A percentile compares a stretch with the other conserved stretches of the same genome.
Conservation (phyloP, 2,888 invertebrate species). For the Netelia melanura region DNA sequence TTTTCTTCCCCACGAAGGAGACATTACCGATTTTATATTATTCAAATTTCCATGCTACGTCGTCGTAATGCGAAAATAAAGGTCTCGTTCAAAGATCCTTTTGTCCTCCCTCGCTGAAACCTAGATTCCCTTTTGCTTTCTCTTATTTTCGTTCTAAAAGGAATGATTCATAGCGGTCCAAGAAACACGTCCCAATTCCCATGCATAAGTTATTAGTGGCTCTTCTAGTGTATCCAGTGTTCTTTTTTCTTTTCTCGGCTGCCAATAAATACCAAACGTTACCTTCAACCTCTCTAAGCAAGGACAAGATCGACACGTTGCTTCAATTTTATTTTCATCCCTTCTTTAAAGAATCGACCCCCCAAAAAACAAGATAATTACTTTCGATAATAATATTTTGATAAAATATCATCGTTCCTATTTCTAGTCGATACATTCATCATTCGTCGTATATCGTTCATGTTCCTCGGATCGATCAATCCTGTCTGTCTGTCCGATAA, state of each 20-base stretch:
- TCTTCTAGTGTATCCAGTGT: too few relatives aligned
- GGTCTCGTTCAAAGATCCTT: conserved; percentile 11
- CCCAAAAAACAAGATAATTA: too few relatives aligned
- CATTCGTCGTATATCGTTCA: too few relatives aligned
- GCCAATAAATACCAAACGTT: too few relatives aligned
- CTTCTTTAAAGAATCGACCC: too few relatives aligned
- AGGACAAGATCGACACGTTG: too few relatives aligned
- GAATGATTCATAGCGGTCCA: conserved; percentile 30
- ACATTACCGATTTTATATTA: not conserved
- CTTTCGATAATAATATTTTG: too few relatives aligned
- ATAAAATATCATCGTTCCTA: too few relatives aligned
- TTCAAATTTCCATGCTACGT: not conserved
- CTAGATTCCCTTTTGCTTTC: not conserved
- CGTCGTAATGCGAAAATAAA: not conserved
- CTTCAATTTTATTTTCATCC: too few relatives aligned
- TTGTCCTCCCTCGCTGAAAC: not conserved
- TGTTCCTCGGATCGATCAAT: conserved; percentile 46
- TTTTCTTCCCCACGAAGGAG: not conserved
- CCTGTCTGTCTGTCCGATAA: conserved; percentile 9
- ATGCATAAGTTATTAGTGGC: not conserved
- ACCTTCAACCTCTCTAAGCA: too few relatives aligned
- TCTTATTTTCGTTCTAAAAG: not conserved
- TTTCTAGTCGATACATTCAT: too few relatives aligned
- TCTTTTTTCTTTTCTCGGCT: too few relatives aligned
- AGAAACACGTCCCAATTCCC: conserved; percentile 39